Evolutionary conservation across 2,113 vertebrate species (phyloP).

Genomic region (Brachirus orientalis): DNA sequence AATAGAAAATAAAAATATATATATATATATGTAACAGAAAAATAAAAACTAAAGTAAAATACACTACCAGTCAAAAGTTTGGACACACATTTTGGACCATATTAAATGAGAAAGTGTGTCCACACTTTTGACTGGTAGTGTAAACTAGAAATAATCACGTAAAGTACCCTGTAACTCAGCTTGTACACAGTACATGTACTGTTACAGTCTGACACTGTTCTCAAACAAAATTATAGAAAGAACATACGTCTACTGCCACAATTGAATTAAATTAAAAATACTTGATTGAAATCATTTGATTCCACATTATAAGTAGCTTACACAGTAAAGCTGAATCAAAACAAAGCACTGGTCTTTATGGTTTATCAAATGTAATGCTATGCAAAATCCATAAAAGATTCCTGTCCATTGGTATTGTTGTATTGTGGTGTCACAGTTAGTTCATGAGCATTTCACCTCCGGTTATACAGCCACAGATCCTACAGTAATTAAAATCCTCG

Average conservation of each 20-base stretch:
- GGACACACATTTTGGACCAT: no score
- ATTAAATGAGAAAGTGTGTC: no score
- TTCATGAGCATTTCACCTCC: constrained; percentile 73
- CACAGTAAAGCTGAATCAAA: constrained; percentile 24
- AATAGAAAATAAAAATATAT: no score
- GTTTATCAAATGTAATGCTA: constrained; percentile 31
- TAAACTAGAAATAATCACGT: no score
- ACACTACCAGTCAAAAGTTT: no score
- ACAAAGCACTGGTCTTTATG: constrained; percentile 1
- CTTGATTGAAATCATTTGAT: constrained; percentile 8
- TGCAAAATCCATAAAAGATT: constrained; percentile 43
- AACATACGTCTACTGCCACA: neutral
- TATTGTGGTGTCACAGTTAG: constrained; percentile 71
- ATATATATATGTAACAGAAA: no score
- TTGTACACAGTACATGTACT: neutral
- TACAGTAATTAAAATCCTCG: constrained; percentile 77
- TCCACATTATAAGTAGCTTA: neutral
- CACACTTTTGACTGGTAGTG: no score
- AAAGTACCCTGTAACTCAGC: no score
- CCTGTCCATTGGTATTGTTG: constrained; percentile 58
- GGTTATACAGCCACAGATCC: constrained; percentile 68
- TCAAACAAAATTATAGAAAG: neutral
- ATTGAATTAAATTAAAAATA: constrained; percentile 5
- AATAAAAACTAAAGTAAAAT: no score
- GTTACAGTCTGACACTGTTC: neutral